Evolutionary conservation across 2,888 invertebrate genomes (phyloP).

Genomic region (Ischnura elegans): DNA sequence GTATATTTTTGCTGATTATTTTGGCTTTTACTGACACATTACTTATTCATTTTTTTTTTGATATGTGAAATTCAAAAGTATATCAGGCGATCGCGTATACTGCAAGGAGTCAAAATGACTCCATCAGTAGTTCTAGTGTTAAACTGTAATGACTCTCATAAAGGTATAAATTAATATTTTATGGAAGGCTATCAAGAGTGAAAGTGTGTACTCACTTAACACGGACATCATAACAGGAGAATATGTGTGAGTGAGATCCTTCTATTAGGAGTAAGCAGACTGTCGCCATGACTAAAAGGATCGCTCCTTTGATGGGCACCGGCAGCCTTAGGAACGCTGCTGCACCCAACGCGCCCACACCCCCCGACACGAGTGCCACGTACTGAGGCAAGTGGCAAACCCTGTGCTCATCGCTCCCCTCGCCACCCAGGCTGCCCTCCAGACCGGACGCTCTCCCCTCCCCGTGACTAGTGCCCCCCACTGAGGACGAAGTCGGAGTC

Average conservation of each 20-base stretch:
- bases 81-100: too few species aligned
- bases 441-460: conserved; percentile 73
- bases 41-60: too few species aligned
- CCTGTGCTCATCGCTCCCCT: conserved; percentile 82
- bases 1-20: too few species aligned
- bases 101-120: too few species aligned
- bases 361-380: conserved; percentile 88
- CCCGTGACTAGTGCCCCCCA: conserved; percentile 76
- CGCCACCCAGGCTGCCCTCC: conserved; percentile 46
- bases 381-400: conserved; percentile 93
- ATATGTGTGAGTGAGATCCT: conserved; percentile 88
- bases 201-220: conserved; percentile 82
- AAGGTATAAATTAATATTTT: too few species aligned
- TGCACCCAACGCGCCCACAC: conserved; percentile 90
- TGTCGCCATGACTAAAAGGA: conserved; percentile 88
- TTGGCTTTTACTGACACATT: too few species aligned
- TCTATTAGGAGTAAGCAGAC: conserved; percentile 90
- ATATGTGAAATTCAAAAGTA: too few species aligned
- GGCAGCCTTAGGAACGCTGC: conserved; percentile 92
- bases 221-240: conserved; percentile 89
- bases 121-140: too few species aligned
- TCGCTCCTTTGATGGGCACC: conserved; percentile 88
- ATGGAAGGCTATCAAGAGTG: conserved; percentile 44
- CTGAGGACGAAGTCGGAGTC: background rate
- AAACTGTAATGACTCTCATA: too few species aligned